phyloP scores from a whole-genome alignment of 2,113 vertebrate species.

The Odocoileus virginianus region DNA sequence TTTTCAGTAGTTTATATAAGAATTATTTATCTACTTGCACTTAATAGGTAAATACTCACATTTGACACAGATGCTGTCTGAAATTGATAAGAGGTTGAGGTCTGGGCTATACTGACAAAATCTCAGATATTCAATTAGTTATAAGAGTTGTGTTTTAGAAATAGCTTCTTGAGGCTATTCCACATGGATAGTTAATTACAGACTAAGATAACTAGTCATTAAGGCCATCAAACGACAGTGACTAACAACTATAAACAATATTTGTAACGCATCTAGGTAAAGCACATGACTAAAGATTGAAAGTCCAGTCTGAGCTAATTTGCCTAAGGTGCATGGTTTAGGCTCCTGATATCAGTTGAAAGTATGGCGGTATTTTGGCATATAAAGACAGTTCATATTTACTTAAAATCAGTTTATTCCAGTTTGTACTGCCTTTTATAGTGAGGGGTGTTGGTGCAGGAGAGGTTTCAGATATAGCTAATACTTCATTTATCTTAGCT shows the following conservation, averaged over 20 bases:
- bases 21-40: not conserved
- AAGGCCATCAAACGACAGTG: not conserved
- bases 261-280: not conserved
- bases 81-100: not conserved
- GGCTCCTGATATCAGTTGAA: not conserved
- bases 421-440: not conserved
- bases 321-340: not conserved
- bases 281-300: not conserved
- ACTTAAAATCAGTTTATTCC: constrained; percentile 1
- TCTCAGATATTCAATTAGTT: constrained; percentile 3
- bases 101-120: not conserved
- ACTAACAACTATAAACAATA: not conserved
- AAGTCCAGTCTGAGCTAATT: constrained; percentile 8
- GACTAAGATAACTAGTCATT: not conserved
- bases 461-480: not conserved
- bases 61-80: not conserved
- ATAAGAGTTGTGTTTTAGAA: not conserved
- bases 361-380: not conserved
- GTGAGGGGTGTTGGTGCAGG: not conserved
- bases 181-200: not conserved
- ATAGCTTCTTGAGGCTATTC: not conserved
- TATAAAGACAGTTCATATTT: not conserved
- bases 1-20: not conserved
- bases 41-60: not conserved
- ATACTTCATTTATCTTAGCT: not conserved